Evolutionary conservation across 2,113 vertebrate species (phyloP).

Genomic region (Paramisgurnus dabryanus): DNA sequence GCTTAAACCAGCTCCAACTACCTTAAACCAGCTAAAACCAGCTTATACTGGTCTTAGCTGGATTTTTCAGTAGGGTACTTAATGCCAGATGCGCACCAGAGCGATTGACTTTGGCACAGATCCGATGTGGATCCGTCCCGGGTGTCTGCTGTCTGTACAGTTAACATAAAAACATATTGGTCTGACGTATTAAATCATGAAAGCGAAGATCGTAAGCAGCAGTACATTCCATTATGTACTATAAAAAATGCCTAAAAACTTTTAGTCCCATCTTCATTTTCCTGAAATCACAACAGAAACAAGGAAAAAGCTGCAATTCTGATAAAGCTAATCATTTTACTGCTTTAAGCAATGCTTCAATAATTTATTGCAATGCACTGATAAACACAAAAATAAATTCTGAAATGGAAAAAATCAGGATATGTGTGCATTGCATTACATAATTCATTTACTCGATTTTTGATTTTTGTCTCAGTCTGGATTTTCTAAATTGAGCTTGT

Average conservation of each 20-base stretch:
- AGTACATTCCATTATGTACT: neutral
- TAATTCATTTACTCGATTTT: conserved; percentile 6
- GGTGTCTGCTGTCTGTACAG: too few species aligned
- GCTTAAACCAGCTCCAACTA: too few species aligned
- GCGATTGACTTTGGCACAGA: too few species aligned
- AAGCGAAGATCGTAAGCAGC: neutral
- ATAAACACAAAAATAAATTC: conserved; percentile 19
- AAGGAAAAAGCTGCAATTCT: neutral
- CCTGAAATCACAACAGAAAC: neutral
- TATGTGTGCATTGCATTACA: conserved; percentile 14
- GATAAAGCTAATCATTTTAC: neutral
- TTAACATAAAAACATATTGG: neutral
- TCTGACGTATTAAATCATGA: neutral
- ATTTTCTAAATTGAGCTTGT: neutral
- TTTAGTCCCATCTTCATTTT: neutral
- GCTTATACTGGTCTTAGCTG: too few species aligned
- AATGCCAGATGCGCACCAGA: too few species aligned
- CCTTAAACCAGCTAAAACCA: too few species aligned
- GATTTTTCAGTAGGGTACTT: too few species aligned
- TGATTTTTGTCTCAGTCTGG: neutral
- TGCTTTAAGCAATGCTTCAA: neutral
- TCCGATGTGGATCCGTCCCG: too few species aligned
- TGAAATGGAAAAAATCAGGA: neutral
- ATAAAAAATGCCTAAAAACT: neutral
- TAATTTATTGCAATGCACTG: neutral